Conservation (phyloP, 2,888 invertebrate species). For the Drepana falcataria region DNA sequence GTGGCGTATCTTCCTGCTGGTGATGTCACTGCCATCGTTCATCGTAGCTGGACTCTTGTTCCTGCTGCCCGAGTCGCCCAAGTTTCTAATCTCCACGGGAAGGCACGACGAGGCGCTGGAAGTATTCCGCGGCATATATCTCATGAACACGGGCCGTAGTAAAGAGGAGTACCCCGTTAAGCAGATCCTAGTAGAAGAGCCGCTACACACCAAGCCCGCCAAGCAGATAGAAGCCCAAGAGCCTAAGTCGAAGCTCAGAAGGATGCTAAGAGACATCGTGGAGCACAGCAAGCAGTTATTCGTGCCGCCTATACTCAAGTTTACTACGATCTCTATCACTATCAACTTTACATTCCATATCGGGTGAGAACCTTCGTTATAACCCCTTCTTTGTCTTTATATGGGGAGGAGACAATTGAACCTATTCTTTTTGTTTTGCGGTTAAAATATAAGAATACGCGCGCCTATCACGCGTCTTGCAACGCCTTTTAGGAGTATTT, state of each 20-base stretch:
- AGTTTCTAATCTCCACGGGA: conserved; percentile 89
- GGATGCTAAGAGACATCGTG: conserved; percentile 86
- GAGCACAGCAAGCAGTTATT: conserved; percentile 91
- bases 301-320: conserved; percentile 88
- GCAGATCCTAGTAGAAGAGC: conserved; percentile 81
- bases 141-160: conserved; percentile 87
- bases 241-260: conserved; percentile 82
- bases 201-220: conserved; percentile 65
- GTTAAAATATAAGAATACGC: no score
- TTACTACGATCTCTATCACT: conserved; percentile 89
- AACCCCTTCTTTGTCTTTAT: background rate
- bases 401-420: background rate
- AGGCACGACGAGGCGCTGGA: conserved; percentile 88
- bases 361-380: conserved; percentile 76
- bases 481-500: no score
- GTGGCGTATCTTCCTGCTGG: conserved; percentile 93
- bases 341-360: conserved; percentile 97
- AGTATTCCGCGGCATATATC: conserved; percentile 89
- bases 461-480: no score
- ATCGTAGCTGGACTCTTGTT: conserved; percentile 89
- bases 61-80: conserved; percentile 93
- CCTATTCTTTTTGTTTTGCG: no score
- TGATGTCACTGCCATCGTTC: conserved; percentile 93
- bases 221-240: conserved; percentile 80
- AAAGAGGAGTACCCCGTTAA: conserved; percentile 88